Evolutionary conservation across 2,888 invertebrate species (phyloP).

Genomic region (Lamproptera curius): DNA sequence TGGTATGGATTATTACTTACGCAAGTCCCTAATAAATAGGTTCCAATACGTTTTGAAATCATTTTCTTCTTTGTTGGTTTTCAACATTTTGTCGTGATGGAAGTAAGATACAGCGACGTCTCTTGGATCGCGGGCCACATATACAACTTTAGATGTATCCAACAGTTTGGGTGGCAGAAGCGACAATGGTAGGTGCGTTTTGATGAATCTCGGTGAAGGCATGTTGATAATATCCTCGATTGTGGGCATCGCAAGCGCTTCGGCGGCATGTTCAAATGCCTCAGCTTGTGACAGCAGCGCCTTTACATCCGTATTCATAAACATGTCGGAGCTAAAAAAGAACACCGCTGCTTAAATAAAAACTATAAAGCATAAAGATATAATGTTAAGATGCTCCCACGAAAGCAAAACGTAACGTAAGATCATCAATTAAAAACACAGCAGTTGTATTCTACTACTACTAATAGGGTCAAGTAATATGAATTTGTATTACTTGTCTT

Average conservation of each 20-base stretch:
- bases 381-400: no score
- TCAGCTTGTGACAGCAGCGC: not conserved
- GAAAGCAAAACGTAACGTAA: no score
- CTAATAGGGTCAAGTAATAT: no score
- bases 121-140: slow-evolving; percentile 88
- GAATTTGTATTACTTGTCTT: no score
- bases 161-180: slow-evolving; percentile 80
- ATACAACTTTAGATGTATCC: slow-evolving; percentile 63
- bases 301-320: slow-evolving; percentile 34
- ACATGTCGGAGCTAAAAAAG: not conserved
- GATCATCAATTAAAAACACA: no score
- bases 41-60: slow-evolving; percentile 81
- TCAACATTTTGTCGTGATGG: slow-evolving; percentile 31
- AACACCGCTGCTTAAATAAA: not conserved
- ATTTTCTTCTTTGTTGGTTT: slow-evolving; percentile 75
- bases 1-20: slow-evolving; percentile 53
- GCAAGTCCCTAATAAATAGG: slow-evolving; percentile 76
- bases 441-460: no score
- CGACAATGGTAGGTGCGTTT: slow-evolving; percentile 86
- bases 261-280: not conserved
- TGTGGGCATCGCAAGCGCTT: not conserved
- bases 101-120: slow-evolving; percentile 88
- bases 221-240: slow-evolving; percentile 1
- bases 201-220: slow-evolving; percentile 51
- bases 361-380: not conserved